Conservation (phyloP, 2,113 vertebrate species). For the Butorides virescens region DNA sequence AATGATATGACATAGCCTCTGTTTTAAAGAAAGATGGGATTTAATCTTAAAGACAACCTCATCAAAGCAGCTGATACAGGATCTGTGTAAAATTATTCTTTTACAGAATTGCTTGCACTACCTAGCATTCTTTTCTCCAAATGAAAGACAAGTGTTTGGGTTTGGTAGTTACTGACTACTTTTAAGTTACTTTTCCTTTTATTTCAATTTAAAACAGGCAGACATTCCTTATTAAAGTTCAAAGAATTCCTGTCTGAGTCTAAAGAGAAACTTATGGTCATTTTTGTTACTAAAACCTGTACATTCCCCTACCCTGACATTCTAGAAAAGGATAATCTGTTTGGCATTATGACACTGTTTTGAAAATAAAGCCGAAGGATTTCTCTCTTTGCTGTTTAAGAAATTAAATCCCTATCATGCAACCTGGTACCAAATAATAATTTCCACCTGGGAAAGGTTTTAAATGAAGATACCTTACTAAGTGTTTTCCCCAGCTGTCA, state of each 20-base stretch:
- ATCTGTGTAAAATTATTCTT: neutral
- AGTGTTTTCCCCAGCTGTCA: neutral
- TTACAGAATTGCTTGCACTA: neutral
- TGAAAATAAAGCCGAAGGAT: neutral
- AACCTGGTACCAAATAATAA: neutral
- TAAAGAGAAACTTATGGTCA: neutral
- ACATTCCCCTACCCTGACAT: neutral
- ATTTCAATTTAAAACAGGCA: neutral
- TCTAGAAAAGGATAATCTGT: neutral
- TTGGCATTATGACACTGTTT: neutral
- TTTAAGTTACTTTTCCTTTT: neutral
- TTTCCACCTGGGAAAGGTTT: neutral
- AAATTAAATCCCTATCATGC: neutral
- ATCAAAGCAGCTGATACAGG: neutral
- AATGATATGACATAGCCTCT: neutral
- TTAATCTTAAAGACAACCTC: neutral
- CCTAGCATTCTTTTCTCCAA: neutral
- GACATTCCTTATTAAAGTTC: neutral
- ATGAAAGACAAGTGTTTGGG: neutral
- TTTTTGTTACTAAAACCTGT: neutral
- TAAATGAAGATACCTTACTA: neutral
- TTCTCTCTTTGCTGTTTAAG: neutral
- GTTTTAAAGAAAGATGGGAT: neutral
- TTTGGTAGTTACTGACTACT: neutral
- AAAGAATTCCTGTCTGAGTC: neutral